Conservation (phyloP, 2,888 invertebrate species). For the Glaucopsyche alexis region DNA sequence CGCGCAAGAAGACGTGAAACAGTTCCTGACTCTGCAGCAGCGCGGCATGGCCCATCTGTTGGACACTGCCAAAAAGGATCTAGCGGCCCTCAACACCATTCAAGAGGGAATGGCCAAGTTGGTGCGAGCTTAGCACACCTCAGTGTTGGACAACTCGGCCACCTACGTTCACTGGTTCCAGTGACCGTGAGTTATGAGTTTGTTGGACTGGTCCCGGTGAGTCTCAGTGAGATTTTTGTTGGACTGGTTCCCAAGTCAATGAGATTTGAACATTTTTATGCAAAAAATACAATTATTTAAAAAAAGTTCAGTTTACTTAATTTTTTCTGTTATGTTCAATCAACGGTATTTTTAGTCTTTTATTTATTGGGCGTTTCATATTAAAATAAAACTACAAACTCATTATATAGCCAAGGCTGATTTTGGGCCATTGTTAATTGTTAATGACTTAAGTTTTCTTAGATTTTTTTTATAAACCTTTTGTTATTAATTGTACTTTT, state of each 20-base stretch:
- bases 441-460: neutral
- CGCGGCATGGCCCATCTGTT: constrained; percentile 93
- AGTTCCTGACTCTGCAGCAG: constrained; percentile 92
- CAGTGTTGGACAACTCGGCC: neutral
- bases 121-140: constrained; percentile 54
- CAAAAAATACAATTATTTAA: neutral
- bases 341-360: neutral
- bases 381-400: neutral
- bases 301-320: too few species aligned
- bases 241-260: neutral
- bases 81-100: constrained; percentile 88
- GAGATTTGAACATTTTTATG: neutral
- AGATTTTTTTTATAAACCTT: neutral
- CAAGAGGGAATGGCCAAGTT: constrained; percentile 87
- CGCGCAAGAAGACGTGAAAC: constrained; percentile 84
- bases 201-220: constrained; percentile 8
- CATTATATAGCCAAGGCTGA: neutral
- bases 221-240: neutral
- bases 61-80: constrained; percentile 89
- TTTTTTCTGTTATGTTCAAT: too few species aligned
- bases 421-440: neutral
- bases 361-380: neutral
- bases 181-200: neutral
- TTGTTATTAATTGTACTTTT: neutral
- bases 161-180: constrained; percentile 6